These are phyloP conservation scores for Megastigmus dorsalis DNA, from an alignment of 2,888 invertebrate species.

Conservation along the genomic window DNA sequence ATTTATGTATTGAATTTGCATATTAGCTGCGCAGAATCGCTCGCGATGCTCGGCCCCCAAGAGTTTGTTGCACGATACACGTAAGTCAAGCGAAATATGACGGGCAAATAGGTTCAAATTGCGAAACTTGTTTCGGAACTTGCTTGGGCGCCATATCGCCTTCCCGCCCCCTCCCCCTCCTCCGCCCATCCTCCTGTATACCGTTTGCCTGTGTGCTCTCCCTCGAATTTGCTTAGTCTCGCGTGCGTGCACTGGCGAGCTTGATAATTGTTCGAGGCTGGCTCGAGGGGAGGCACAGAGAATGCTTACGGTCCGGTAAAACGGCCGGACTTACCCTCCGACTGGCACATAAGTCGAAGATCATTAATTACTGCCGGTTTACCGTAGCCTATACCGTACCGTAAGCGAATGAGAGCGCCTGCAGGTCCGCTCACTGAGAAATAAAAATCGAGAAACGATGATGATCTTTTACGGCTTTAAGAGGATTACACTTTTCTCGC, in stretches of 20 bases:
- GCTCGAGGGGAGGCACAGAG: background rate
- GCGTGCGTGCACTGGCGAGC: background rate
- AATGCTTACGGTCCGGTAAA: too few species aligned
- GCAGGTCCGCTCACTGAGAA: background rate
- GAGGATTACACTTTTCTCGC: slow-evolving; percentile 21
- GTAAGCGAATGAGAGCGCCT: too few species aligned
- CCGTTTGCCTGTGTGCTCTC: too few species aligned
- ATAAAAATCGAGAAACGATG: background rate
- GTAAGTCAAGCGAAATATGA: slow-evolving; percentile 23
- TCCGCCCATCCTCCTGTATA: too few species aligned
- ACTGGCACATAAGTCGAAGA: background rate
- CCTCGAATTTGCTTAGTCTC: slow-evolving; percentile 18
- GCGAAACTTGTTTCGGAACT: slow-evolving; percentile 29
- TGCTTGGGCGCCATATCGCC: too few species aligned
- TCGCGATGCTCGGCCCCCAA: background rate
- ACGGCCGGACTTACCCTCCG: background rate
- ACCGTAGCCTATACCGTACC: too few species aligned
- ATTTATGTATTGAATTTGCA: slow-evolving; percentile 31
- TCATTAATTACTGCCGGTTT: slow-evolving; percentile 14
- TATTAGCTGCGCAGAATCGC: background rate
- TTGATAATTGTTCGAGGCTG: slow-evolving; percentile 44
- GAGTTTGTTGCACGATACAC: background rate
- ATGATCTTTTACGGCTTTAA: background rate
- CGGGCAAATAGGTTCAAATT: slow-evolving; percentile 33
- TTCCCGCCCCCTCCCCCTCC: too few species aligned